Evolutionary conservation across 2,888 invertebrate genomes (phyloP).

Genomic region (Syritta pipiens): DNA sequence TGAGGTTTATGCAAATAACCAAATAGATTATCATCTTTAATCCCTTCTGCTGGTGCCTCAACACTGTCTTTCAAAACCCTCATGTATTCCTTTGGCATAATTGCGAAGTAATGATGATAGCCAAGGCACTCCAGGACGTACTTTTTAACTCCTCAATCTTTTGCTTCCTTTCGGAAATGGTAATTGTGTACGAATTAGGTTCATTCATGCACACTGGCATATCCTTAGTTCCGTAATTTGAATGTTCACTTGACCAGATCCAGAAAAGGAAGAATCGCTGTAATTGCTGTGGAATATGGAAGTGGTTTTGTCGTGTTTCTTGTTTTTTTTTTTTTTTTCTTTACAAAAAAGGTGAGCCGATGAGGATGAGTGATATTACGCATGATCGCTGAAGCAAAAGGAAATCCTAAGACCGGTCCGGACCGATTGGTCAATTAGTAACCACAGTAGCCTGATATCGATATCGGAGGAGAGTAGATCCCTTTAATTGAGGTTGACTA

Average conservation of each 20-base stretch:
- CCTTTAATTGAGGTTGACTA: constrained; percentile 51
- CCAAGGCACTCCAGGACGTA: constrained; percentile 17
- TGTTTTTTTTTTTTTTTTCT: constrained; percentile 44
- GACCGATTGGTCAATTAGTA: constrained; percentile 55
- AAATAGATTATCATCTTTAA: constrained; percentile 40
- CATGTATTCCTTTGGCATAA: constrained; percentile 6
- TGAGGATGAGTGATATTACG: constrained; percentile 44
- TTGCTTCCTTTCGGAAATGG: constrained; percentile 59
- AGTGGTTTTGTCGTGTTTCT: not conserved
- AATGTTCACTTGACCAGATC: constrained; percentile 52
- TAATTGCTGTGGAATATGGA: constrained; percentile 61
- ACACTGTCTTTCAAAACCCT: not conserved
- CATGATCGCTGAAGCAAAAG: constrained; percentile 59
- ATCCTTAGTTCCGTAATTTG: constrained; percentile 60
- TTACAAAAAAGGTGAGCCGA: constrained; percentile 40
- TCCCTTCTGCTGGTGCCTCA: constrained; percentile 15
- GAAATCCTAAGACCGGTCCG: not conserved
- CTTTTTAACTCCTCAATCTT: not conserved
- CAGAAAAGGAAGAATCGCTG: constrained; percentile 16
- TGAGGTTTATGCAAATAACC: constrained; percentile 50
- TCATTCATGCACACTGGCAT: constrained; percentile 60
- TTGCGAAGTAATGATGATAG: not conserved
- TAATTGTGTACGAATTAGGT: constrained; percentile 56
- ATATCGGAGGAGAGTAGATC: too few species aligned
- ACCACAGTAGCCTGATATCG: constrained; percentile 58